phyloP scores from a whole-genome alignment of 2,113 vertebrate species.

The Otolemur garnettii region DNA sequence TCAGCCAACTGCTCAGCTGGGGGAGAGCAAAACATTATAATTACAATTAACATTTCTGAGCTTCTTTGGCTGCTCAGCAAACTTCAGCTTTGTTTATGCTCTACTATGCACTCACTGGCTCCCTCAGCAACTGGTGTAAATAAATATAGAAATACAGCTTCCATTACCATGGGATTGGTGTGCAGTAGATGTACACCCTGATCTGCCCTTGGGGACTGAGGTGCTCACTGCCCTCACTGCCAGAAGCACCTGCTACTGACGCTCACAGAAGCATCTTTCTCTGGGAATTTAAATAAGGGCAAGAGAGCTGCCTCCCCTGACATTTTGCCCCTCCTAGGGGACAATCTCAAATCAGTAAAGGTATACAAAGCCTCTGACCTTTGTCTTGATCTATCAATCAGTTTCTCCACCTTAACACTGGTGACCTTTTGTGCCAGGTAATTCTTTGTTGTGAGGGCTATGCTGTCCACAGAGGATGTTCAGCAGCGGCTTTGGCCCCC shows the following conservation, averaged over 20 bases:
- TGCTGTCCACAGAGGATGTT: background rate
- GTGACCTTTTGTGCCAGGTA: background rate
- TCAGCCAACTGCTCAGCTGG: background rate
- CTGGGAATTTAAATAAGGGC: background rate
- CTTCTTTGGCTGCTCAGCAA: background rate
- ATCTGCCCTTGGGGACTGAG: background rate
- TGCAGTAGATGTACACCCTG: background rate
- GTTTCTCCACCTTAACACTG: background rate
- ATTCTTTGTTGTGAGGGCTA: background rate
- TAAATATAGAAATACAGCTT: background rate
- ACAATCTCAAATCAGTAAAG: background rate
- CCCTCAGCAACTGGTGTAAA: background rate
- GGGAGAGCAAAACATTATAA: background rate
- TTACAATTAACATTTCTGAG: background rate
- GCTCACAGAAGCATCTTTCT: background rate
- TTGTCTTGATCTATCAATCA: background rate
- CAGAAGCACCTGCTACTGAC: background rate
- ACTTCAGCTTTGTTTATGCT: background rate
- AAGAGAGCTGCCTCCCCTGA: background rate
- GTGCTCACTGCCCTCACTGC: fast-evolving
- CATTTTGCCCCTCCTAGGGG: background rate
- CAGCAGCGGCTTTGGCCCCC: background rate
- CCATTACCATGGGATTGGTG: background rate
- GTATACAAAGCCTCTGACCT: background rate
- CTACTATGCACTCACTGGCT: background rate